Percentiles rank a stretch among this genome's conserved stretches.
These are phyloP conservation scores for Thecocarcelia acutangulata DNA, from an alignment of 2,888 invertebrate genomes.

Conservation along the genomic window DNA sequence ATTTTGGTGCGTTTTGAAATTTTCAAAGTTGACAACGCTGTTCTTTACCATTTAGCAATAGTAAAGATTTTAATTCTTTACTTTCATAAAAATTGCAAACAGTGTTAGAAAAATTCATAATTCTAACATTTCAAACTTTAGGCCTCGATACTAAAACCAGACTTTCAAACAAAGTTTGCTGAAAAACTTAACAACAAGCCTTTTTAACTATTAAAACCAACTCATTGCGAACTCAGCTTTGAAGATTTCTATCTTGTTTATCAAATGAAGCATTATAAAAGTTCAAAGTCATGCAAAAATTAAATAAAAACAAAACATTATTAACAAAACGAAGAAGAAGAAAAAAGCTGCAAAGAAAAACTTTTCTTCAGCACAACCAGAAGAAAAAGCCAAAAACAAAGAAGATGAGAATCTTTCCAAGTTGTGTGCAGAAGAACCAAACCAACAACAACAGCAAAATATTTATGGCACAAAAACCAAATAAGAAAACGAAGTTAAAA, in stretches of 20 bases:
- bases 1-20: no score
- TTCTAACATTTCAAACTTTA: no score
- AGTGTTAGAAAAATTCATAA: no score
- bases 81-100: no score
- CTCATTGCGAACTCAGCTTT: conserved; percentile 10
- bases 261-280: conserved; percentile 59
- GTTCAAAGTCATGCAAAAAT: conserved; percentile 66
- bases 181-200: not conserved
- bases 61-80: no score
- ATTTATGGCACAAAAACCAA: conserved; percentile 1
- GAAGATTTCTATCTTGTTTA: conserved; percentile 59
- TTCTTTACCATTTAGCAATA: no score
- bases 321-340: conserved; percentile 7
- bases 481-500: conserved; percentile 12
- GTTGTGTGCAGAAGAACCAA: not conserved
- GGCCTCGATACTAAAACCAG: no score
- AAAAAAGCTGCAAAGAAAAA: conserved; percentile 11
- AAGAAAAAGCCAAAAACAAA: conserved; percentile 3
- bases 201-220: not conserved
- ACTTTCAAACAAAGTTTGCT: no score
- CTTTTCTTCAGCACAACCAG: not conserved
- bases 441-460: not conserved
- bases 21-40: no score
- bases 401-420: conserved; percentile 44
- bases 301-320: conserved; percentile 33